Percentiles rank a stretch among this genome's conserved stretches.
phyloP scores from a whole-genome alignment of 1,140 invertebrate species.

The Eurosta solidaginis region DNA sequence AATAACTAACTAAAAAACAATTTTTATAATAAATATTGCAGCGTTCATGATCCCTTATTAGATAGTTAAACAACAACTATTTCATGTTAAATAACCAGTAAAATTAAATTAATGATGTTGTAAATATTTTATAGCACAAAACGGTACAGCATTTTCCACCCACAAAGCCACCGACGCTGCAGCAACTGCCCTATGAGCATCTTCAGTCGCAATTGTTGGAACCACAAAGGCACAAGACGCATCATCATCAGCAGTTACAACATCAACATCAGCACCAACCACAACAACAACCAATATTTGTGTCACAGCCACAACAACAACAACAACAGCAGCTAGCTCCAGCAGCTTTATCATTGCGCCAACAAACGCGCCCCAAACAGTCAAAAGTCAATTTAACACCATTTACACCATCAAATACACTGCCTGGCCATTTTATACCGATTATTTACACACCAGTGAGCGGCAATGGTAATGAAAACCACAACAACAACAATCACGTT shows the following conservation, averaged over 20 bases:
- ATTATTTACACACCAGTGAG: conserved; percentile 55
- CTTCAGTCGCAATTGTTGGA: not conserved
- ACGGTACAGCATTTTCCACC: conserved; percentile 56
- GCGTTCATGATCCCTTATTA: too few species aligned
- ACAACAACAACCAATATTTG: conserved; percentile 37
- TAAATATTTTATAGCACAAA: conserved; percentile 49
- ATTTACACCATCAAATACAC: conserved; percentile 56
- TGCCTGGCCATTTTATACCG: conserved; percentile 58
- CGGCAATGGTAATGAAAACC: conserved; percentile 46
- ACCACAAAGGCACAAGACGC: not conserved
- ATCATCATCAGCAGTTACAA: not conserved
- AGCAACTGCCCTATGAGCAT: conserved; percentile 31
- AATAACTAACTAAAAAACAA: too few species aligned
- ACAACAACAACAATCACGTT: conserved; percentile 58
- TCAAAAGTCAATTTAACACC: conserved; percentile 59
- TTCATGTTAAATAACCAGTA: not conserved
- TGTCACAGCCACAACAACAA: conserved; percentile 25
- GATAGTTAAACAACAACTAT: too few species aligned
- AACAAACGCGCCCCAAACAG: conserved; percentile 49
- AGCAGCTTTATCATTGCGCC: conserved; percentile 36
- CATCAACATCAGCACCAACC: conserved; percentile 37
- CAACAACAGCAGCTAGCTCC: conserved; percentile 39
- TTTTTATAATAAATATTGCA: too few species aligned
- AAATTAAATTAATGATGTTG: conserved; percentile 23
- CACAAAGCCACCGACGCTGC: conserved; percentile 39